Evolutionary conservation across 2,888 invertebrate species (phyloP).

Genomic region (Eledona agricola): DNA sequence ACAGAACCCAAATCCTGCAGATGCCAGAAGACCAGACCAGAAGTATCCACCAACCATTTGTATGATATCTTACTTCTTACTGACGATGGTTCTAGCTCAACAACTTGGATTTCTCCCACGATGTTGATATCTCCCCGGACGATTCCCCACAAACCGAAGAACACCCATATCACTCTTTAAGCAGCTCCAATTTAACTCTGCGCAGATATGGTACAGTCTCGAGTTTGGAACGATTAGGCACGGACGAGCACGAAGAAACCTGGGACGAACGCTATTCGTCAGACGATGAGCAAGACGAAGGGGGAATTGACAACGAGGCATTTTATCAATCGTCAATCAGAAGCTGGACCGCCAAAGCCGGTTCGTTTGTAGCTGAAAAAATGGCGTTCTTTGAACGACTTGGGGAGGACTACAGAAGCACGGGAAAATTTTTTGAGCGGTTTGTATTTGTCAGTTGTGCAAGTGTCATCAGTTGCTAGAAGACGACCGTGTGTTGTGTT

Average conservation of each 20-base stretch:
- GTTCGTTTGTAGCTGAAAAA: constrained; percentile 83
- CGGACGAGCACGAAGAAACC: constrained; percentile 66
- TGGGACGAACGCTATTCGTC: constrained; percentile 58
- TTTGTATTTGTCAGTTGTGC: constrained; percentile 44
- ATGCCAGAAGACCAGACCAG: constrained; percentile 39
- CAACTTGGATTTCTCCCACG: constrained; percentile 54
- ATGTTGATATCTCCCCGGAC: constrained; percentile 72
- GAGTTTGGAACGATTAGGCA: constrained; percentile 74
- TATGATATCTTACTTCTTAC: not conserved
- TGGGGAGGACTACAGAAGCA: constrained; percentile 63
- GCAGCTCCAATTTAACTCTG: constrained; percentile 65
- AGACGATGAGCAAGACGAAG: constrained; percentile 43
- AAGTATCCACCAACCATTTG: constrained; percentile 26
- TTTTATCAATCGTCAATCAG: constrained; percentile 57
- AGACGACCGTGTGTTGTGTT: constrained; percentile 13
- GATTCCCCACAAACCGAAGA: constrained; percentile 78
- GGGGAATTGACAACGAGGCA: constrained; percentile 59
- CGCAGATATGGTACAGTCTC: constrained; percentile 76
- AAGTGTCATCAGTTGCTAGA: too few relatives aligned
- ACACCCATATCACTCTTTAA: constrained; percentile 76
- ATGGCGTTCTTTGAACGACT: constrained; percentile 76
- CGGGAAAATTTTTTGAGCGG: constrained; percentile 62
- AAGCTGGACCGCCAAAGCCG: constrained; percentile 84
- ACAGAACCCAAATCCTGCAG: constrained; percentile 37
- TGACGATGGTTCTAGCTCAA: constrained; percentile 32